These are phyloP conservation scores for Melipona bicolor DNA, from an alignment of 2,888 invertebrate species.

Conservation along the genomic window DNA sequence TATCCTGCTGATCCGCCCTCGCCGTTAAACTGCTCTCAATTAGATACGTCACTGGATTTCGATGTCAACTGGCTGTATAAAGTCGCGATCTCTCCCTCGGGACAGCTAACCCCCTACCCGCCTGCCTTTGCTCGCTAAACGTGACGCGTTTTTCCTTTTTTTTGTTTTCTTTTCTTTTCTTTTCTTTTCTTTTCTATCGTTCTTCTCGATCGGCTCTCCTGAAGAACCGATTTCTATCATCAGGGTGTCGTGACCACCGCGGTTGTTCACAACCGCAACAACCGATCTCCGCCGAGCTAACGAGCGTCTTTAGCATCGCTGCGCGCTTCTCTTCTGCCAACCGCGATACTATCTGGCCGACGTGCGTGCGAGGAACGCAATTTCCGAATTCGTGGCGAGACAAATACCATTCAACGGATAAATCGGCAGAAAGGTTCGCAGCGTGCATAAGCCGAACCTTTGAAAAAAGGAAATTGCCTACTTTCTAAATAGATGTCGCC, in stretches of 20 bases:
- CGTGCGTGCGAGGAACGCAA: background rate
- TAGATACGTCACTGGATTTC: conserved; percentile 84
- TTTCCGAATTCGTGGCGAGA: background rate
- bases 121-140: background rate
- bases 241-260: background rate
- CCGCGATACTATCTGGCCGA: background rate
- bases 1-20: conserved; percentile 76
- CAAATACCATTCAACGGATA: background rate
- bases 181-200: background rate
- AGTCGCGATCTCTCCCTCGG: conserved; percentile 74
- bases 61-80: conserved; percentile 76
- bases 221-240: background rate
- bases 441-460: background rate
- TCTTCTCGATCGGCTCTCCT: too few relatives aligned
- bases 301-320: background rate
- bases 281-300: background rate
- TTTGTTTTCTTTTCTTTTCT: background rate
- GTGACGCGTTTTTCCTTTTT: background rate
- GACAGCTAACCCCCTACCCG: conserved; percentile 17
- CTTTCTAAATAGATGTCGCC: conserved; percentile 34
- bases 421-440: background rate
- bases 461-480: conserved; percentile 28
- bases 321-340: background rate
- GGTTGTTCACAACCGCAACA: background rate
- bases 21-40: conserved; percentile 82